These are phyloP conservation scores for Catocala fraxini DNA, from an alignment of 2,888 invertebrate genomes.

Conservation along the genomic window DNA sequence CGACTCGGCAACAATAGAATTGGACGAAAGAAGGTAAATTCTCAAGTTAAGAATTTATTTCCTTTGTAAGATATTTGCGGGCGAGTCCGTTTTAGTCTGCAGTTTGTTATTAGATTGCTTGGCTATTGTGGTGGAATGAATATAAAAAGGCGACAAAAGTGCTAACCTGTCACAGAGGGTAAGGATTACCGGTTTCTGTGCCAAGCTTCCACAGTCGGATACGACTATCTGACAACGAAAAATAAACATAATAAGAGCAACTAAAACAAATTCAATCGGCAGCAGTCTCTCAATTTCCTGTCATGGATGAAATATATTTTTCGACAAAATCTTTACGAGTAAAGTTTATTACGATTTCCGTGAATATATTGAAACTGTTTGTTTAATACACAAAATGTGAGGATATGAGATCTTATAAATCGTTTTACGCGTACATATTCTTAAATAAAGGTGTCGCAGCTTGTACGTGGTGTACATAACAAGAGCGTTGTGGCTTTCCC, in stretches of 20 bases:
- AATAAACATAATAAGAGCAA: too few relatives aligned
- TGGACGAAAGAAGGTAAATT: constrained; percentile 1
- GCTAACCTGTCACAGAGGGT: too few relatives aligned
- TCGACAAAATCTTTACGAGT: neutral
- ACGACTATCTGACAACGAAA: too few relatives aligned
- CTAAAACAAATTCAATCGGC: too few relatives aligned
- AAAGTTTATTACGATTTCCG: neutral
- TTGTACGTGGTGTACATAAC: constrained; percentile 57
- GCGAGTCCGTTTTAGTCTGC: constrained; percentile 4
- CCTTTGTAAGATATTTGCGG: constrained; percentile 1
- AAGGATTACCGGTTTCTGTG: too few relatives aligned
- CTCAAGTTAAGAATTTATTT: constrained; percentile 6
- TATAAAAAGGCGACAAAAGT: neutral
- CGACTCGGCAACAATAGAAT: constrained; percentile 18
- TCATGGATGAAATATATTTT: neutral
- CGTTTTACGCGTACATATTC: constrained; percentile 51
- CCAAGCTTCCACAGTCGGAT: too few relatives aligned
- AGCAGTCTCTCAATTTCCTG: too few relatives aligned
- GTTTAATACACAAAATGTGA: constrained; percentile 3
- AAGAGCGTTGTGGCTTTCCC: constrained; percentile 43
- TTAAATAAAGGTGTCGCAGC: constrained; percentile 59
- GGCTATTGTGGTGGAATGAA: neutral
- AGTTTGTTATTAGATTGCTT: constrained; percentile 4
- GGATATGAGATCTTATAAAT: constrained; percentile 26
- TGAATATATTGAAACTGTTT: constrained; percentile 1